Evolutionary conservation across 2,888 invertebrate genomes (phyloP).

Genomic region (Sphecodes monilicornis): DNA sequence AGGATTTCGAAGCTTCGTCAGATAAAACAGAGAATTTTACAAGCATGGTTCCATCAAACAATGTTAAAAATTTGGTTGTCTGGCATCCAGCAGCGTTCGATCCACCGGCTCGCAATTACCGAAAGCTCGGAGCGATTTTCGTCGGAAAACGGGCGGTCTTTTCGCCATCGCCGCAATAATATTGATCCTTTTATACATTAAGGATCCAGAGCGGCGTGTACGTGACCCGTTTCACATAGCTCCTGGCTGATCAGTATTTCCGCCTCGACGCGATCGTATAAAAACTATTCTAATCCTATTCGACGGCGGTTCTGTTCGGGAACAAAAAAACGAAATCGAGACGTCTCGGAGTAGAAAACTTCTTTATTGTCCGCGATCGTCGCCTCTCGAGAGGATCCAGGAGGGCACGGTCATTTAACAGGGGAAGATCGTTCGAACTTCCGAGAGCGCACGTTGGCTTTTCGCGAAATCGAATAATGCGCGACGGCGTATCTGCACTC

Average conservation of each 20-base stretch:
- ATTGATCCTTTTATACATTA: slow-evolving; percentile 24
- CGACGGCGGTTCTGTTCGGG: slow-evolving; percentile 29
- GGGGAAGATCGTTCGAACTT: slow-evolving; percentile 34
- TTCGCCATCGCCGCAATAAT: slow-evolving; percentile 1
- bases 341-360: slow-evolving; percentile 39
- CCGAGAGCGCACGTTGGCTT: slow-evolving; percentile 22
- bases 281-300: slow-evolving; percentile 57
- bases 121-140: neutral
- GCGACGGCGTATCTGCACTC: slow-evolving; percentile 11
- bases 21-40: no score
- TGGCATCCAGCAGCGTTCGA: neutral
- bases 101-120: neutral
- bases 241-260: slow-evolving; percentile 28
- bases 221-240: slow-evolving; percentile 32
- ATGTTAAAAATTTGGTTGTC: neutral
- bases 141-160: neutral
- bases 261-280: slow-evolving; percentile 29
- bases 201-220: slow-evolving; percentile 1
- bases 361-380: slow-evolving; percentile 27
- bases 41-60: neutral
- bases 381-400: slow-evolving; percentile 39
- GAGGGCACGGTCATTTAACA: slow-evolving; percentile 60
- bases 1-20: neutral
- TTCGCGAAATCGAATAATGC: slow-evolving; percentile 54
- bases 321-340: slow-evolving; percentile 57